These are phyloP conservation scores for Capreolus pygargus DNA, from an alignment of 2,113 vertebrate species.

Conservation along the genomic window DNA sequence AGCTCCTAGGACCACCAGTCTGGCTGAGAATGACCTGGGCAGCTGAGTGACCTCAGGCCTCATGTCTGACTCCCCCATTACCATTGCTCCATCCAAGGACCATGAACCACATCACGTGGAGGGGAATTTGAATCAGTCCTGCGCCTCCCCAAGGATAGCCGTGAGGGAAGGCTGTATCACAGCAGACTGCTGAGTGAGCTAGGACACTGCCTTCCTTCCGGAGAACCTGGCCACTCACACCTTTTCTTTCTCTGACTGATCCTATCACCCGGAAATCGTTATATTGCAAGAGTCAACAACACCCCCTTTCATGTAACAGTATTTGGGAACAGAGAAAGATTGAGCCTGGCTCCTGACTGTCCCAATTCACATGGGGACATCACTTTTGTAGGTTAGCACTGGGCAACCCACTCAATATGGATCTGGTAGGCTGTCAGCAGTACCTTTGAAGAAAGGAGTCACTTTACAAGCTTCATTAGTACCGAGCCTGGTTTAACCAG, in stretches of 20 bases:
- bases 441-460: not conserved
- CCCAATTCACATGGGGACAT: not conserved
- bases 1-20: not conserved
- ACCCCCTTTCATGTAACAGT: not conserved
- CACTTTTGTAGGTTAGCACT: not conserved
- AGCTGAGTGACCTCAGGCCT: not conserved
- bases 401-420: not conserved
- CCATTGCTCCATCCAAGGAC: not conserved
- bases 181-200: not conserved
- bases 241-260: not conserved
- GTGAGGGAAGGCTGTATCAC: not conserved
- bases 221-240: not conserved
- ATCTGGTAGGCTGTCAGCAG: not conserved
- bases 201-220: not conserved
- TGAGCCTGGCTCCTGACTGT: not conserved
- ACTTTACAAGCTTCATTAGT: not conserved
- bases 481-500: not conserved
- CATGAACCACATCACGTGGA: not conserved
- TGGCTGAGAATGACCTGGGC: not conserved
- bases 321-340: not conserved
- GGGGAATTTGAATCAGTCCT: not conserved
- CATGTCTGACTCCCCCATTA: not conserved
- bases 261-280: not conserved
- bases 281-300: not conserved
- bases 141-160: not conserved